Evolutionary conservation across 2,113 vertebrate species (phyloP).

Genomic region (Tragelaphus imberbis): DNA sequence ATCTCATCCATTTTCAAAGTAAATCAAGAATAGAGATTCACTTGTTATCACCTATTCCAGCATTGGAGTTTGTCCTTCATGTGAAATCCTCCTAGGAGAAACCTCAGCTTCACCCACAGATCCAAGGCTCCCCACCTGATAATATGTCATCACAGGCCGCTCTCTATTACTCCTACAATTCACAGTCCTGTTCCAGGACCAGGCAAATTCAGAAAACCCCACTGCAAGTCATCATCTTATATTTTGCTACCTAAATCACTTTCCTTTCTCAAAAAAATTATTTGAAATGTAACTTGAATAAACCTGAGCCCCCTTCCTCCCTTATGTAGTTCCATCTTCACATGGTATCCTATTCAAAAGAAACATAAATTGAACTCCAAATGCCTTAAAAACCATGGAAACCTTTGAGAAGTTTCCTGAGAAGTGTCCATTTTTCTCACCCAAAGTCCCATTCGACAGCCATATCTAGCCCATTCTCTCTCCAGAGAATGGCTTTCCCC

Average conservation of each 20-base stretch:
- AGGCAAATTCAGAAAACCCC: not conserved
- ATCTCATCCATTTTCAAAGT: not conserved
- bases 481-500: not conserved
- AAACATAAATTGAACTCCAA: not conserved
- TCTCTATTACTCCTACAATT: not conserved
- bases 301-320: not conserved
- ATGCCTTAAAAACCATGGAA: not conserved
- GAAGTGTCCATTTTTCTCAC: not conserved
- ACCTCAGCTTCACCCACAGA: not conserved
- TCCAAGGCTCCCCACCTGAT: no score
- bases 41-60: not conserved
- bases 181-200: not conserved
- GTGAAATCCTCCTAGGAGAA: not conserved
- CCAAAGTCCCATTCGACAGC: not conserved
- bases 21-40: constrained; percentile 14
- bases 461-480: not conserved
- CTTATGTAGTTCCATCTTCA: not conserved
- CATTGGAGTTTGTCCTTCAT: not conserved
- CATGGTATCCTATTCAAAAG: not conserved
- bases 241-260: not conserved
- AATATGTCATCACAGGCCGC: not conserved
- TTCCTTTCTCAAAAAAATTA: not conserved
- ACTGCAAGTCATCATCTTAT: not conserved
- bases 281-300: constrained; percentile 21
- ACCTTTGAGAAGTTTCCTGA: not conserved